Base-by-base conservation (phyloP, 2,113 vertebrate species). In the Heterotis niloticus region DNA sequence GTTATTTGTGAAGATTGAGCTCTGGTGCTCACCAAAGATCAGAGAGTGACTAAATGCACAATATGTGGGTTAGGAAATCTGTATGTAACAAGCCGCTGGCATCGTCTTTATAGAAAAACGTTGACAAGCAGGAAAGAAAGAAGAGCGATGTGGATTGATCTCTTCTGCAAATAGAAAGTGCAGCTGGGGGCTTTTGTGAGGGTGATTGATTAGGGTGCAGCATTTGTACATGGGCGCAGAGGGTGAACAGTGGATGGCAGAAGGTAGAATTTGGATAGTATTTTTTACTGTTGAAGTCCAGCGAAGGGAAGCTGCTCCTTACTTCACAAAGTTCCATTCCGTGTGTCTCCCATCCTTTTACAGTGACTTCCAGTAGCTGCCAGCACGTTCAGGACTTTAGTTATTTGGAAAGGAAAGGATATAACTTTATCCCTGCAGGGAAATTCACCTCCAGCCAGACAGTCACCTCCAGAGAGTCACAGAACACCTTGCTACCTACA, bases 61-160 rank as follows among this genome's bases (percentile, higher is more conserved):
- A 44, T 44, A 44, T 44, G 34, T 7, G 34, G 2, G 7, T 44
- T 44, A 44, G 34, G 34, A 44, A 44, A 44, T 44, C 34, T 44
- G 34, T 44, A 44, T 7, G 7, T 44, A n/a, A 51, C 56, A 23
- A n/a, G 34, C 20, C 20, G 70, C 24, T 54, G 44, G 70, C 20
- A 51, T 17, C n/a, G n/a, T n/a, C n/a, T 34, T 23, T 71, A 44
- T 23, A 34, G 57, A 18, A 44, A 23, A 57, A n/a, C 17, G 52
- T 28, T 62, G 34, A 62, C 9, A 62, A n/a, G 24, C 20, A 73
- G 71, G 52, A 28, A 26, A 57, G n/a, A 51, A 71, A 74, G 70
- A 66, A 71, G 64, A 12, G 69, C 44, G 80, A 26, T 79, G 18
- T 72, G 76, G 81, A 79, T 71, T 73, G 81, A 78, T 77, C 65